These are phyloP conservation scores for Pterostichus niger DNA, from an alignment of 2,888 invertebrate species.

Conservation along the genomic window DNA sequence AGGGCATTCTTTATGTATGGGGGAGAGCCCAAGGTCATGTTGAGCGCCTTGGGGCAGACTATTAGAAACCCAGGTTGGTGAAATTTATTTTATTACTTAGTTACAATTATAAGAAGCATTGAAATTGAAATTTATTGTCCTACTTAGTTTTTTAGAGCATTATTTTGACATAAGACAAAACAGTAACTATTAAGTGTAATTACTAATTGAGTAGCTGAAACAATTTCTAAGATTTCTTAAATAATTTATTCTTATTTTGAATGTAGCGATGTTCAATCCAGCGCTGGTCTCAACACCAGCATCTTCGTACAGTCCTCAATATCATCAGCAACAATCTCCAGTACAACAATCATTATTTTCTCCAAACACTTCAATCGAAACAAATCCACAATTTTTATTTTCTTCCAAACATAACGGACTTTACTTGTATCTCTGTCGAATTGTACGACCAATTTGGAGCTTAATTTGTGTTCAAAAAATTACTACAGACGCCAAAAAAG, in stretches of 20 bases:
- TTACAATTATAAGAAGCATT: not conserved
- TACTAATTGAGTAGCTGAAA: no score
- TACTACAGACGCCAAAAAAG: constrained; percentile 78
- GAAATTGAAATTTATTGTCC: no score
- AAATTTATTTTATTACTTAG: constrained; percentile 7
- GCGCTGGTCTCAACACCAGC: constrained; percentile 68
- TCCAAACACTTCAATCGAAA: constrained; percentile 58
- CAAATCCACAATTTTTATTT: constrained; percentile 74
- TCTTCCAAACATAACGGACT: constrained; percentile 96
- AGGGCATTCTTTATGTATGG: constrained; percentile 96
- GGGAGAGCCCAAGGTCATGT: constrained; percentile 81
- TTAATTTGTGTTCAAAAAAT: constrained; percentile 85
- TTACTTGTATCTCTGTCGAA: constrained; percentile 93
- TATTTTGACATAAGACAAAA: no score
- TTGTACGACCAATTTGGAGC: constrained; percentile 94
- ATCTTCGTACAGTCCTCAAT: constrained; percentile 6
- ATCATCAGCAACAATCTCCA: constrained; percentile 50
- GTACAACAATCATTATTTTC: constrained; percentile 58
- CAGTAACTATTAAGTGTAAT: no score
- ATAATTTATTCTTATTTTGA: not conserved
- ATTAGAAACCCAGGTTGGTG: constrained; percentile 56
- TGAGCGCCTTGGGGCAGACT: constrained; percentile 27
- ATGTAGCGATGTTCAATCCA: constrained; percentile 68
- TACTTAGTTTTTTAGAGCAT: no score
- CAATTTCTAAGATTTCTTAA: no score